A percentile compares a stretch with the other conserved stretches of the same genome.
phyloP scores from a whole-genome alignment of 1,140 invertebrate genomes.

The Ceratina calcarata region DNA sequence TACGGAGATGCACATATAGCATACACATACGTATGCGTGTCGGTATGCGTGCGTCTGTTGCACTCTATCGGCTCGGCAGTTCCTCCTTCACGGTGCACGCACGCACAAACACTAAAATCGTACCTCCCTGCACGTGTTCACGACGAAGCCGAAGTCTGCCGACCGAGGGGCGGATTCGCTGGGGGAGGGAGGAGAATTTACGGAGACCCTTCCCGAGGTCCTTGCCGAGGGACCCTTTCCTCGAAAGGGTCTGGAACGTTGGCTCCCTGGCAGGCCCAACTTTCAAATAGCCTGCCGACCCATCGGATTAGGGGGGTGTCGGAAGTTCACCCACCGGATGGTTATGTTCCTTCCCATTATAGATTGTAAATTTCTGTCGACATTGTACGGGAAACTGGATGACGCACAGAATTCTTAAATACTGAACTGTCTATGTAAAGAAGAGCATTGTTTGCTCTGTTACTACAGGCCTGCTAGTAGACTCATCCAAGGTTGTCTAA shows the following conservation, averaged over 20 bases:
- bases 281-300: neutral
- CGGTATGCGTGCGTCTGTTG: conserved; percentile 11
- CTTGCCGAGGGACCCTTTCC: conserved; percentile 33
- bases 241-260: conserved; percentile 33
- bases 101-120: neutral
- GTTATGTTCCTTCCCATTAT: no score
- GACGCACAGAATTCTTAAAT: no score
- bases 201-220: conserved; percentile 40
- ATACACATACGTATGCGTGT: neutral
- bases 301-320: neutral
- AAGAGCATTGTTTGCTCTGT: no score
- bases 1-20: neutral
- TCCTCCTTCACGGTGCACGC: conserved; percentile 4
- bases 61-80: neutral
- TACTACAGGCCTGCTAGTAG: no score
- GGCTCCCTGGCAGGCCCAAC: neutral
- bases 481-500: no score
- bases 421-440: no score
- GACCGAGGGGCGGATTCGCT: conserved; percentile 46
- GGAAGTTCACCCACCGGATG: neutral
- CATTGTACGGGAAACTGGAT: no score
- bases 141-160: conserved; percentile 23
- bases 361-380: no score
- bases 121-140: conserved; percentile 56
- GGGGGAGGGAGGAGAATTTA: conserved; percentile 17